Evolutionary conservation across 2,888 invertebrate species (phyloP), one percentile per base, ranked within the genome.

Genomic region (Gnatocerus cornutus): DNA sequence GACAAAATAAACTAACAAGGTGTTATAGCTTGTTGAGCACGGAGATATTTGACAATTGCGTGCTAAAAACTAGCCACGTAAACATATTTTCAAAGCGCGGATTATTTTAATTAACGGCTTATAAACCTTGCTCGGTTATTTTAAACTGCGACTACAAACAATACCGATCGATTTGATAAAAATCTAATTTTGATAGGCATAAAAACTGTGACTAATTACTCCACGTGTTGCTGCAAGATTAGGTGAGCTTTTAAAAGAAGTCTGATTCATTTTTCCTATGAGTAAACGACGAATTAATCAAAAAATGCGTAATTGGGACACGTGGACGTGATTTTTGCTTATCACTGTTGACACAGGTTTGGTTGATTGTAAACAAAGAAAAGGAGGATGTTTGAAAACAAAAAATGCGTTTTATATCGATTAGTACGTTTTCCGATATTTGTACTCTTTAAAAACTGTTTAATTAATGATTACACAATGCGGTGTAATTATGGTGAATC

Each of bases 1-100:
- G 33, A 33, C 2, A 33, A 33, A 33, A 33, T 33, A 33, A 33
- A 33, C 33, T 33, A 33, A 33, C 33, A 33, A 33, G n/a, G 33
- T 33, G 33, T 33, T 33, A 21, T 4, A 21, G 21, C 21, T 4
- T 33, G 33, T 21, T 21, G 21, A 21, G 21, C 21, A 21, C 21
- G 33, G 2, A 33, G 33, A n/a, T 33, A 33, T 33, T 33, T 33
- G 21, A 21, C 21, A 21, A 21, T 3, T 21, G 1, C 21, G 21
- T 21, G 21, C 21, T 4, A 4, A 21, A 21, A 21, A 21, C 21
- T 21, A 4, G 4, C 21, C 21, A 21, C 21, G 4, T 4, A 21
- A 21, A 21, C 21, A 21, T 3, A 21, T 21, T 21, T 3, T 4
- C 21, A 21, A 1, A 21, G 21, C 1, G 21, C 21, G 4, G 21